Conservation (phyloP, 2,113 vertebrate genomes). For the Nesogale talazaci region DNA sequence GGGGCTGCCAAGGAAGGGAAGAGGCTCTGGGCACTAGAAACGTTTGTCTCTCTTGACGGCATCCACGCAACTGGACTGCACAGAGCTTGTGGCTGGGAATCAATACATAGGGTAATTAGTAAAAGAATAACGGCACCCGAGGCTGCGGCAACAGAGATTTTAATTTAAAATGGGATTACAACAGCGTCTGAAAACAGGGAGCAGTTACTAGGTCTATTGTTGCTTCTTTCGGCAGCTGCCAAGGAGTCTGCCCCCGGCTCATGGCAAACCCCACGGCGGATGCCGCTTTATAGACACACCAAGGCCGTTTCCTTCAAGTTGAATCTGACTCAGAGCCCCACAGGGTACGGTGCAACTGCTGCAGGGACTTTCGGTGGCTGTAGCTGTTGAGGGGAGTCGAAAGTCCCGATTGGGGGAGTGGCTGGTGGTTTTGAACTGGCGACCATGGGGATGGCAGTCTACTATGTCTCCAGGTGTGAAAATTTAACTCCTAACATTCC, state of each 20-base stretch:
- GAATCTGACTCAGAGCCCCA: too few relatives aligned
- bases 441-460: too few relatives aligned
- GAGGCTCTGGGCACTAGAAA: neutral
- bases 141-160: neutral
- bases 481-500: neutral
- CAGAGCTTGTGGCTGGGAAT: neutral
- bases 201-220: neutral
- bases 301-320: too few relatives aligned
- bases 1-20: neutral
- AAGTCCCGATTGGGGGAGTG: too few relatives aligned
- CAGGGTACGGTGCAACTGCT: too few relatives aligned
- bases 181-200: neutral
- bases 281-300: neutral
- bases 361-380: too few relatives aligned
- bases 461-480: too few relatives aligned
- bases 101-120: neutral
- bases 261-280: neutral
- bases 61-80: neutral
- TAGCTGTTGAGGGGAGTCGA: too few relatives aligned
- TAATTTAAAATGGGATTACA: conserved; percentile 24
- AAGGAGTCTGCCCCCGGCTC: neutral
- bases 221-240: neutral
- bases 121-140: neutral
- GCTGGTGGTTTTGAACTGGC: too few relatives aligned
- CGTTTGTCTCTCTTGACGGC: neutral